Base-by-base conservation (phyloP, 2,888 invertebrate genomes). In the Sminthurinus aureus region DNA sequence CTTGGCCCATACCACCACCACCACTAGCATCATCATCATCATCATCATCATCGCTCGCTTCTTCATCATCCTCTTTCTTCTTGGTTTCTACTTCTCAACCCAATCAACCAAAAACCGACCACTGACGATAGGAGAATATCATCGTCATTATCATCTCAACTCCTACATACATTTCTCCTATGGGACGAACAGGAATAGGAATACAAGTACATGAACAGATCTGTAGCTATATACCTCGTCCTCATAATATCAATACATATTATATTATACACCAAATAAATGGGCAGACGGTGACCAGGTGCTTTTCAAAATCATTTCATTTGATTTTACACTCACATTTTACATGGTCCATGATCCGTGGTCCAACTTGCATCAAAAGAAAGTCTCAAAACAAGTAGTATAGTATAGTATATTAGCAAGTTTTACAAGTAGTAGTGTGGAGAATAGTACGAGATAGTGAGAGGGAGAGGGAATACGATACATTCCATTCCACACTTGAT, bases 271-370 rank as follows among this genome's bases (percentile, higher is more conserved):
- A 38, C 76, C 76, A 76, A 4, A 76, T 15, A 38, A 64, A 74
- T 26, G 85, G 84, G 81, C 85, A 84, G 85, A 82, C 85, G 85
- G 83, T 84, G 84, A 84, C 85, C 85, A 84, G 85, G 84, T 84
- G 85, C 75, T 84, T 84, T 81, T 73, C 79, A 79, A 81, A 81
- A 81, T 81, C 80, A 85, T 80, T 83, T 78, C 82, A 82, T 82
- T 76, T 82, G 26, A 64, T 75, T 77, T 24, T 51, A 50, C n/a
- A 24, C 66, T 50, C 64, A 67, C 69, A 22, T 20, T 12, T 15
- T 71, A 20, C 22, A 71, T 9, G 24, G 12, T 71, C 71, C 71
- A 71, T 71, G 71, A 26, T 71, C 71, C 24, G 26, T n/a, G 9
- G n/a, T n/a, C 20, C 6, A 51, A 79, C 67, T 79, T 69, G 67